Percentiles rank a stretch among this genome's conserved stretches.
These are phyloP conservation scores for Ctenoplectra terminalis DNA, from an alignment of 1,140 invertebrate genomes.

Conservation along the genomic window DNA sequence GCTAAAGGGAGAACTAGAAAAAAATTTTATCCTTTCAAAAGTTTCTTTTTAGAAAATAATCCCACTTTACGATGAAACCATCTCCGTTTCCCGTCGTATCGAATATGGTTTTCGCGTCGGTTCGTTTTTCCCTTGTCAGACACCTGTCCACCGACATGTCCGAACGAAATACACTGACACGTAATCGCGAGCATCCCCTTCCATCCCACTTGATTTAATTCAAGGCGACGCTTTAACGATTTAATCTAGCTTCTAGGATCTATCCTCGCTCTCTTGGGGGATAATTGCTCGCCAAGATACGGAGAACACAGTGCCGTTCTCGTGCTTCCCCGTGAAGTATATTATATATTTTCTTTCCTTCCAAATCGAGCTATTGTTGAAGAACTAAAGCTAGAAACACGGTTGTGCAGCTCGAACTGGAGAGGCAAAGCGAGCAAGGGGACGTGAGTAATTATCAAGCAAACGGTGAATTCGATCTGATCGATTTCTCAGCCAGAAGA, in stretches of 20 bases:
- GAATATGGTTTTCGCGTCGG: neutral
- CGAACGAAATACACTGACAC: neutral
- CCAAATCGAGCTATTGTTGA: neutral
- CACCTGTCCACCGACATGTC: constrained; percentile 10
- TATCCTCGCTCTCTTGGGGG: neutral
- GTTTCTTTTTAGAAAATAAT: neutral
- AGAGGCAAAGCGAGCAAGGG: constrained; percentile 88
- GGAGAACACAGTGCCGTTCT: neutral
- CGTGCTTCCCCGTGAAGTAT: no score
- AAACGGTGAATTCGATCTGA: constrained; percentile 91
- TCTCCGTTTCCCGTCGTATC: constrained; percentile 3
- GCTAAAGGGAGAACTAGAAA: neutral
- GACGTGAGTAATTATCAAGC: constrained; percentile 91
- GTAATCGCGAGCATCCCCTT: constrained; percentile 22
- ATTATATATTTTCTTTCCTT: no score
- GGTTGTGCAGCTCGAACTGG: constrained; percentile 86
- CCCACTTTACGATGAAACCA: neutral
- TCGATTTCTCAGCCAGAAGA: constrained; percentile 88
- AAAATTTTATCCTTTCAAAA: neutral
- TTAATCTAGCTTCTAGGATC: constrained; percentile 5
- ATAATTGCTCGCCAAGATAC: neutral
- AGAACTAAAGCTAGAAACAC: neutral
- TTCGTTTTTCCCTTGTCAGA: constrained; percentile 4
- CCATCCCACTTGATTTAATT: constrained; percentile 4
- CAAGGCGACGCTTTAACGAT: constrained; percentile 14